Percentiles rank a stretch among this genome's conserved stretches.
These are phyloP conservation scores for Perithous albicinctus DNA, from an alignment of 2,888 invertebrate genomes.

Conservation along the genomic window DNA sequence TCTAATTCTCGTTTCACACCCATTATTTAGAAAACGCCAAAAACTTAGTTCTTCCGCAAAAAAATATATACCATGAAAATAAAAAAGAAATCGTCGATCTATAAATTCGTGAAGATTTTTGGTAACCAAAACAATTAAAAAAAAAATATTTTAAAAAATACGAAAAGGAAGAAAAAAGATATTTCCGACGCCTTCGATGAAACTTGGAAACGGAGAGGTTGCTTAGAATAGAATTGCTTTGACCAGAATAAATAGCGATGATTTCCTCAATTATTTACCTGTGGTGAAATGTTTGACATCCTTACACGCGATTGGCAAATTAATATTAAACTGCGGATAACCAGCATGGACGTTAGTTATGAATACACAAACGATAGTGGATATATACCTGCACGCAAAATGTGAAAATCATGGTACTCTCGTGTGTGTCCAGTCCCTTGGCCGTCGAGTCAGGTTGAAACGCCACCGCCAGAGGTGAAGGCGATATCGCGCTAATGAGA, in stretches of 20 bases:
- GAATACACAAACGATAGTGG: background rate
- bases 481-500: constrained; percentile 22
- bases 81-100: too few relatives aligned
- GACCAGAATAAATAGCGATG: background rate
- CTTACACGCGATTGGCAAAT: background rate
- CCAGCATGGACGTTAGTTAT: background rate
- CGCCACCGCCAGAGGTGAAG: background rate
- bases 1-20: too few relatives aligned
- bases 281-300: background rate
- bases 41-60: too few relatives aligned
- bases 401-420: background rate
- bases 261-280: background rate
- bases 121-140: too few relatives aligned
- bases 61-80: too few relatives aligned
- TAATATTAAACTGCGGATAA: background rate
- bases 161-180: background rate
- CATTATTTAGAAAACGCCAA: too few relatives aligned
- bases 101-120: too few relatives aligned
- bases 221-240: background rate
- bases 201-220: too few relatives aligned
- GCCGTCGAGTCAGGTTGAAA: constrained; percentile 24
- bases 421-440: constrained; percentile 16
- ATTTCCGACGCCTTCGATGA: background rate
- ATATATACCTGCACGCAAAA: background rate
- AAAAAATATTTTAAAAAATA: too few relatives aligned